These are phyloP conservation scores for Brachionus rotundiformis DNA, from an alignment of 1,140 invertebrate genomes.

Conservation along the genomic window DNA sequence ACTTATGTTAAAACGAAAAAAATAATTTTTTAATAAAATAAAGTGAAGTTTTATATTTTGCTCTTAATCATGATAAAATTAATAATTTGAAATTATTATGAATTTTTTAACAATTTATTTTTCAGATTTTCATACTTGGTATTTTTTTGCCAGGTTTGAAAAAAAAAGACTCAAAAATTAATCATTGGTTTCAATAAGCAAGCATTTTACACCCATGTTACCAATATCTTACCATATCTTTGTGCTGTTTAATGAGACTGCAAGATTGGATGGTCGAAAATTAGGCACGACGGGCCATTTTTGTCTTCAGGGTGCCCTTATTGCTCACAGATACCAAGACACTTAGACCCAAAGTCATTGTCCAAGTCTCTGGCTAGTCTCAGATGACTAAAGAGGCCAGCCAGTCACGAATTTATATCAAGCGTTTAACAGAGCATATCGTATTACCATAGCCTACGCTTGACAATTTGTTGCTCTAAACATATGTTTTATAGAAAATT, in stretches of 20 bases:
- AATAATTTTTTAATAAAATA: neutral
- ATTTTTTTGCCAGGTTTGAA: neutral
- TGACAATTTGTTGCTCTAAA: slow-evolving; percentile 29
- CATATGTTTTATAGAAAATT: slow-evolving; percentile 15
- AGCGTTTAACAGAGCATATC: slow-evolving; percentile 41
- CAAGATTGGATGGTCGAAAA: neutral
- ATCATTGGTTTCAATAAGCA: neutral
- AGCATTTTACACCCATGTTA: neutral
- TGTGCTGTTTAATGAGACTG: too few relatives aligned
- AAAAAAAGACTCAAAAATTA: neutral
- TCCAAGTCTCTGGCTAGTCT: neutral
- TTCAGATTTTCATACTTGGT: neutral
- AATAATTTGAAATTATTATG: slow-evolving; percentile 34
- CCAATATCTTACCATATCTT: neutral
- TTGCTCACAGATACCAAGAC: neutral
- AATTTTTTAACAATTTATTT: neutral
- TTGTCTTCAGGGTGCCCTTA: neutral
- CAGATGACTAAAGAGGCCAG: neutral
- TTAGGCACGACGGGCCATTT: neutral
- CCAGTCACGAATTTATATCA: slow-evolving; percentile 7
- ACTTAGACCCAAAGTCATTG: neutral
- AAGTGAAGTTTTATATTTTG: neutral
- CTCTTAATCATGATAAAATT: slow-evolving; percentile 32
- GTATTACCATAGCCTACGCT: neutral
- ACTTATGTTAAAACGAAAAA: neutral